A percentile compares a stretch with the other conserved stretches of the same genome.
Evolutionary conservation across 2,797 vertebrate genomes (phyloP).

Genomic region (Neosilurus mollespiculum): DNA sequence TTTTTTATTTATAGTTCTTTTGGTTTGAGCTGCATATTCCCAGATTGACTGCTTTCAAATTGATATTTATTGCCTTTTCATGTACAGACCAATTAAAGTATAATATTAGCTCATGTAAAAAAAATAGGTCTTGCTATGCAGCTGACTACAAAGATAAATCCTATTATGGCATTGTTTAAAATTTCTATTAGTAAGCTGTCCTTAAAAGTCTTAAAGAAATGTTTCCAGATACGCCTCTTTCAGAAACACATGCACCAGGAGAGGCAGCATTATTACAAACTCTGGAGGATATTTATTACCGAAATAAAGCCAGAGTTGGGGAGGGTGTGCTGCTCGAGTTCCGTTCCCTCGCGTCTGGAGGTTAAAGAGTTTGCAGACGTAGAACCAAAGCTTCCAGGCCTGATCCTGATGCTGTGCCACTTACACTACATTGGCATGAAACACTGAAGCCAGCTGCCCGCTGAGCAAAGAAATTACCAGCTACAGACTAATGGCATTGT

Average conservation of each 20-base stretch:
- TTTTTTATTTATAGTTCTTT: constrained; percentile 77
- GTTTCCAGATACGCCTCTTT: constrained; percentile 28
- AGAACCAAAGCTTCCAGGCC: constrained; percentile 39
- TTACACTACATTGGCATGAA: constrained; percentile 27
- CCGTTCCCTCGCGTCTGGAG: constrained; percentile 19
- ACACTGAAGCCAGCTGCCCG: constrained; percentile 59
- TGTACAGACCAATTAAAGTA: constrained; percentile 44
- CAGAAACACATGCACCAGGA: constrained; percentile 26
- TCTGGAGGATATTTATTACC: constrained; percentile 43
- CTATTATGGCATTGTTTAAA: not conserved
- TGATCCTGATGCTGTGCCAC: constrained; percentile 14
- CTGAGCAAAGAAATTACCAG: constrained; percentile 62
- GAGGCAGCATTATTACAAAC: constrained; percentile 37
- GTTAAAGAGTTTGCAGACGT: constrained; percentile 46
- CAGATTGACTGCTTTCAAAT: constrained; percentile 64
- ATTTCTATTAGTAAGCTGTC: not conserved
- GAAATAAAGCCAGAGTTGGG: constrained; percentile 40
- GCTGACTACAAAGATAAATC: not conserved
- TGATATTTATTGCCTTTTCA: constrained; percentile 74
- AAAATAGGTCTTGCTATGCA: not conserved
- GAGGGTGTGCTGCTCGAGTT: constrained; percentile 43
- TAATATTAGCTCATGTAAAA: constrained; percentile 29
- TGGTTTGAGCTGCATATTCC: constrained; percentile 67
- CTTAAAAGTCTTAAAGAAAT: constrained; percentile 47
- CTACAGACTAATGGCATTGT: constrained; percentile 59